These are phyloP conservation scores for Tortrix viridana DNA, from an alignment of 2,888 invertebrate genomes.

Conservation along the genomic window DNA sequence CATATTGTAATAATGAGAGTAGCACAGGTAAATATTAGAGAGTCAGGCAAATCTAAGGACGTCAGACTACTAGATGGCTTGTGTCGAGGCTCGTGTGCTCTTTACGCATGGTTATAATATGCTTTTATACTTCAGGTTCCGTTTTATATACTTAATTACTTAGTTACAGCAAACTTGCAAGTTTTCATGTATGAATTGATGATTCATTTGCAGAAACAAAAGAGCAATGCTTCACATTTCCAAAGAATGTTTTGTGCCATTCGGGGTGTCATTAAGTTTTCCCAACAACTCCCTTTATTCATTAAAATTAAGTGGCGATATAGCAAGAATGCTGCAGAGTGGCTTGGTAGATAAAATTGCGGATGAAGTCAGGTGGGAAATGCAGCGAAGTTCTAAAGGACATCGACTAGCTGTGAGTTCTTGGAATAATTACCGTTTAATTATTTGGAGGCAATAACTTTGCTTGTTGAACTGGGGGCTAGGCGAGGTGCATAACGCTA, in stretches of 20 bases:
- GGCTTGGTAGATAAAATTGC: conserved; percentile 88
- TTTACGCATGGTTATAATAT: too few species aligned
- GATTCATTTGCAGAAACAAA: conserved; percentile 73
- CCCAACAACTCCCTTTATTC: conserved; percentile 87
- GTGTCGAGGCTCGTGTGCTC: too few species aligned
- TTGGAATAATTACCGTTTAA: background rate
- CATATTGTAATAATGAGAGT: too few species aligned
- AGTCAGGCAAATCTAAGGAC: too few species aligned
- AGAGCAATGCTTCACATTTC: conserved; percentile 88
- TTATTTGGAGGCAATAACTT: too few species aligned
- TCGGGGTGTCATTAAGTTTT: conserved; percentile 87
- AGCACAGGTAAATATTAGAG: too few species aligned
- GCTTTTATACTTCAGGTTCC: too few species aligned
- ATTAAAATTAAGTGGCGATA: conserved; percentile 84
- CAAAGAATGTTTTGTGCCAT: conserved; percentile 89
- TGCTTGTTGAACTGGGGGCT: too few species aligned
- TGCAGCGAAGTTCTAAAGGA: conserved; percentile 86
- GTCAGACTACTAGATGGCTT: too few species aligned
- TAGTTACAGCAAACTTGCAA: too few species aligned
- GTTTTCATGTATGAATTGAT: background rate
- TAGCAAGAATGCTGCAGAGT: conserved; percentile 86
- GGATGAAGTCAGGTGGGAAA: conserved; percentile 89
- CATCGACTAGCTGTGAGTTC: conserved; percentile 85
- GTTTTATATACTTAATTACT: too few species aligned
- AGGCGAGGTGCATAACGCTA: too few species aligned